Evolutionary conservation across 1,140 invertebrate species (phyloP).

Genomic region (Latrodectus geometricus): DNA sequence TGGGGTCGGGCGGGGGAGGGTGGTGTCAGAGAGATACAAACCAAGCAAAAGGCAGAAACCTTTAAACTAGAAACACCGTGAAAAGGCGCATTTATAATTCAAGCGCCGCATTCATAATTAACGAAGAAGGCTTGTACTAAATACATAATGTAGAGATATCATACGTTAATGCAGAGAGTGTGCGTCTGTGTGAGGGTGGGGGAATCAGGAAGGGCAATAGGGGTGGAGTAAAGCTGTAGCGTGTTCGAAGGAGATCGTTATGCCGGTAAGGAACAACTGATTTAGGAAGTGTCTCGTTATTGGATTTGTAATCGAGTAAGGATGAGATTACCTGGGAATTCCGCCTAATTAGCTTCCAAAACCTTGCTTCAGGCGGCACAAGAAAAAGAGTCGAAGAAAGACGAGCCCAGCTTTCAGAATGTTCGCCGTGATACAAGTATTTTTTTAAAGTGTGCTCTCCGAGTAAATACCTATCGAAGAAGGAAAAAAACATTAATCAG

Average conservation of each 20-base stretch:
- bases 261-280: conserved; percentile 61
- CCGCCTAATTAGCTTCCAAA: conserved; percentile 58
- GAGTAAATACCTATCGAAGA: conserved; percentile 44
- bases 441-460: conserved; percentile 52
- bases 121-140: conserved; percentile 62
- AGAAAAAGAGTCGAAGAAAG: conserved; percentile 44
- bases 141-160: conserved; percentile 62
- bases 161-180: conserved; percentile 54
- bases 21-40: conserved; percentile 17
- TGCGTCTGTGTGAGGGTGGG: conserved; percentile 9
- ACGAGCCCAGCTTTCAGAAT: neutral
- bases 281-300: conserved; percentile 61
- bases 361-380: conserved; percentile 39
- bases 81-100: conserved; percentile 63
- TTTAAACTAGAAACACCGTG: conserved; percentile 60
- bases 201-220: conserved; percentile 4
- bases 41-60: conserved; percentile 57
- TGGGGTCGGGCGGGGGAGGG: neutral
- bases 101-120: conserved; percentile 58
- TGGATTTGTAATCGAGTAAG: conserved; percentile 63
- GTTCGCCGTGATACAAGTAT: neutral
- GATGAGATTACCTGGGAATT: conserved; percentile 60
- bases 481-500: conserved; percentile 57
- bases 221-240: conserved; percentile 43
- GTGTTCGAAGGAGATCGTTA: conserved; percentile 41